Evolutionary conservation across 1,140 invertebrate genomes (phyloP), one percentile per base, ranked within the genome.

Genomic region (Meloidogyne exigua): DNA sequence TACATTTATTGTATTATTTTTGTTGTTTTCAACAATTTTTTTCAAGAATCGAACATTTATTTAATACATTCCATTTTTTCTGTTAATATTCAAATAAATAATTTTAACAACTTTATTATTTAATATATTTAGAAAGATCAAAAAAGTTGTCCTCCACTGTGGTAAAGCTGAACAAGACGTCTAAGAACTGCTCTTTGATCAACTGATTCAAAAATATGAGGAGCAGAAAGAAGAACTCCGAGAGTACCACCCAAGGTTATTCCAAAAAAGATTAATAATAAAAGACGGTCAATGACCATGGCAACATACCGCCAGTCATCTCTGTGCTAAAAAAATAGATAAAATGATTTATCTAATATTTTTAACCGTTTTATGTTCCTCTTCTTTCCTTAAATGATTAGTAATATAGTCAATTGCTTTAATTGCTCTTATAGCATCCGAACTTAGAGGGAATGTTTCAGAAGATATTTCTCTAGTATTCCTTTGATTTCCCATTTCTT

Each of bases 161-260:
- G 49, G 13, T 57, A 57, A 0, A 57, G 49, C 0, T 57, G 18
- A 57, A 57, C 49, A n/a, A 76, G 23, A 25, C 28, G n/a, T 13
- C 13, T 9, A 76, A 76, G 23, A 39, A 76, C 62, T 26, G n/a
- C 74, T 7, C n/a, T 57, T n/a, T 76, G 75, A 76, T 76, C 42
- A 74, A 96, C 94, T 87, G 94, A 95, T 89, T 98, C 95, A 89
- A 98, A 98, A 88, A 99, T 97, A 89, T 98, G 94, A 36, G 95
- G 95, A 1, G 96, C 95, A 87, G 97, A 93, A 92, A 98, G 94
- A 21, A 98, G 89, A 81, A 98, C 98, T 25, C 94, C 94, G 76
- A 97, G 91, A 3, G 95, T 98, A 18, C 91, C 91, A 18, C 92
- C 93, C 26, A 93, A 93, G 32, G 96, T 98, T 18, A 98, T 94